These are phyloP conservation scores for Netelia inedita DNA, from an alignment of 2,888 invertebrate genomes.

Conservation along the genomic window DNA sequence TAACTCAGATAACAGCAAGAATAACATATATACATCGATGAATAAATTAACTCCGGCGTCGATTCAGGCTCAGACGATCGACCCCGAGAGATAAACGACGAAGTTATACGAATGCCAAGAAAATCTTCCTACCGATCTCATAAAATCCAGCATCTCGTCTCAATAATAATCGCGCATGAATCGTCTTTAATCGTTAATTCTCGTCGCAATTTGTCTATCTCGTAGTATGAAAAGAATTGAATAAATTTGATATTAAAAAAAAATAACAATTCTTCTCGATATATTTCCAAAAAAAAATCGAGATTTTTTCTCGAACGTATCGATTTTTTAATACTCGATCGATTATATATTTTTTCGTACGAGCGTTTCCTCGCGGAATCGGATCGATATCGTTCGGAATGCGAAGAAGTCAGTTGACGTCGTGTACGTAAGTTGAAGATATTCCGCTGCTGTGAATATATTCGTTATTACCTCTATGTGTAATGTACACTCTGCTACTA, in stretches of 20 bases:
- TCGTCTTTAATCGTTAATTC: background rate
- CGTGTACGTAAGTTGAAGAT: background rate
- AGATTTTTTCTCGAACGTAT: background rate
- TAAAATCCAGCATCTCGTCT: background rate
- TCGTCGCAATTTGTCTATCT: background rate
- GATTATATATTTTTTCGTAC: too few relatives aligned
- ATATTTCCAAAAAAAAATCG: background rate
- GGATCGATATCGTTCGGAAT: slow-evolving; percentile 22
- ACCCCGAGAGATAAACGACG: slow-evolving; percentile 3
- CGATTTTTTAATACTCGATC: slow-evolving; percentile 11
- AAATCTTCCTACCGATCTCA: background rate
- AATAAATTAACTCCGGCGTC: background rate
- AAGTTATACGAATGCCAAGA: background rate
- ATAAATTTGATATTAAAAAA: background rate
- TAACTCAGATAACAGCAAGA: background rate
- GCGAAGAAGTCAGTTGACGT: background rate
- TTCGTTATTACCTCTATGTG: background rate
- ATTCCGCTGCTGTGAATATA: background rate
- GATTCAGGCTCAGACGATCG: slow-evolving; percentile 21
- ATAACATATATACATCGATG: background rate
- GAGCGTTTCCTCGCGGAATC: slow-evolving; percentile 9
- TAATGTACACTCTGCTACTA: slow-evolving; percentile 9
- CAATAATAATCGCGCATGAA: background rate
- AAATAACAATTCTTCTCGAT: background rate
- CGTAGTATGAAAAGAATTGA: background rate